Evolutionary conservation across 2,888 invertebrate species (phyloP), one percentile per base, ranked within the genome.

Genomic region (Acanthosoma haemorrhoidale): DNA sequence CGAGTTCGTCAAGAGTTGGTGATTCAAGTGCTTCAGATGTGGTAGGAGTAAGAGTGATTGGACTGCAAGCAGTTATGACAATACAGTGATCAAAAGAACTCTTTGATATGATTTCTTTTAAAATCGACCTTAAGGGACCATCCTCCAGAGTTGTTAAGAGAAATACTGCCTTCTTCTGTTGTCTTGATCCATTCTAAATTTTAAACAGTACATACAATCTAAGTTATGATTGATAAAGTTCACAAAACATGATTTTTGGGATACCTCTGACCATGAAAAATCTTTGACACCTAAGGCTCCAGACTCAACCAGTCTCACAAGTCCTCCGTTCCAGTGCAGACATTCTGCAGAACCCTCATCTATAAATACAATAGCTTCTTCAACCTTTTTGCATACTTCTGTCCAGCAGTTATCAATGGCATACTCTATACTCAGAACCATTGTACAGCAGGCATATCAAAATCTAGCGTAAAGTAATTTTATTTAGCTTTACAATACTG

Each of bases 261-360:
- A 70, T 77, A 86, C 86, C 82, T 86, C 86, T 80, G 85, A 86
- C 0, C 85, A 83, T 4, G 87, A 87, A 74, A 89, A 81, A 77
- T 84, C 84, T 76, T 86, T 87, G 1, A 89, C 84, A 71, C 83
- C 82, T 9, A 83, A 78, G 31, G 88, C 89, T 64, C 88, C 89
- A 29, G 84, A 83, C 60, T 82, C 78, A 60, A 85, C 79, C 11
- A 89, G 79, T 71, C 83, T 81, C 71, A 83, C 80, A n/a, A 86
- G 80, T 0, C 88, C 88, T 2, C 87, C 87, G 76, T 86, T 83
- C 88, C 88, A 89, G 76, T 88, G 89, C 43, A 89, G 78, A 76
- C 87, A 86, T 77, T 89, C 89, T 0, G 86, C 84, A 70, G 83
- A 83, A 36, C 80, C 79, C 75, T 86, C 83, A 76, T 89, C 88